Percentiles rank a stretch among this genome's conserved stretches.
Evolutionary conservation across 2,888 invertebrate genomes (phyloP).

Genomic region (Deroplatys truncata): DNA sequence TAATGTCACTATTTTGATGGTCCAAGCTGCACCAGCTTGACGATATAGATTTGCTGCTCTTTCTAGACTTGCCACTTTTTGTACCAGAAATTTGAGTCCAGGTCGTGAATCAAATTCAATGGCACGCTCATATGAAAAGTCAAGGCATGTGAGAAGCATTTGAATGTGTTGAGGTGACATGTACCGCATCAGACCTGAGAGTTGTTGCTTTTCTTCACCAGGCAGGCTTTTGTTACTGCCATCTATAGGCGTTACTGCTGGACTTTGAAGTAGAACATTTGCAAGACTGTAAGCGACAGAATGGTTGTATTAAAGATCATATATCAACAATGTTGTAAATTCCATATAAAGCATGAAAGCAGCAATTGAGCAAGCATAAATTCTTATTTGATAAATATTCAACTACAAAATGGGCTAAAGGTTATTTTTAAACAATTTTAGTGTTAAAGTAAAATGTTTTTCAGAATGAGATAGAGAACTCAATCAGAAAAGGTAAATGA

Average conservation of each 20-base stretch:
- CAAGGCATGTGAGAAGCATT: slow-evolving; percentile 71
- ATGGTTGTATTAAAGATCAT: not conserved
- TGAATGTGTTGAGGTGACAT: slow-evolving; percentile 61
- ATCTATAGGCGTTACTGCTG: slow-evolving; percentile 36
- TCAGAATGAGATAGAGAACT: too few relatives aligned
- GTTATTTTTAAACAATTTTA: too few relatives aligned
- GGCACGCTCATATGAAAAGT: slow-evolving; percentile 76
- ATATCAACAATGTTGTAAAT: slow-evolving; percentile 29
- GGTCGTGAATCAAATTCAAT: slow-evolving; percentile 86
- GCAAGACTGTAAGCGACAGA: slow-evolving; percentile 41
- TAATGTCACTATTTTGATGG: slow-evolving; percentile 77
- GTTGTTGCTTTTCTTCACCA: slow-evolving; percentile 34
- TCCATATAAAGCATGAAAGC: not conserved
- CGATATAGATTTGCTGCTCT: slow-evolving; percentile 87
- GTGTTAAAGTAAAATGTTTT: too few relatives aligned
- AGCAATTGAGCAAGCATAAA: too few relatives aligned
- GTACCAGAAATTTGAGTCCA: slow-evolving; percentile 88
- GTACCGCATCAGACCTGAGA: slow-evolving; percentile 40
- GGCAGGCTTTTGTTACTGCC: slow-evolving; percentile 27
- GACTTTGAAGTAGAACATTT: slow-evolving; percentile 43
- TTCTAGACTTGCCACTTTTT: slow-evolving; percentile 84
- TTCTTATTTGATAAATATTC: too few relatives aligned
- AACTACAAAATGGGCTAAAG: too few relatives aligned
- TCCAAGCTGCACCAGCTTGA: slow-evolving; percentile 89
- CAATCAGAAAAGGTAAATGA: too few relatives aligned